Evolutionary conservation across 2,797 vertebrate species (phyloP).

Genomic region (Coranthus polyacanthus): DNA sequence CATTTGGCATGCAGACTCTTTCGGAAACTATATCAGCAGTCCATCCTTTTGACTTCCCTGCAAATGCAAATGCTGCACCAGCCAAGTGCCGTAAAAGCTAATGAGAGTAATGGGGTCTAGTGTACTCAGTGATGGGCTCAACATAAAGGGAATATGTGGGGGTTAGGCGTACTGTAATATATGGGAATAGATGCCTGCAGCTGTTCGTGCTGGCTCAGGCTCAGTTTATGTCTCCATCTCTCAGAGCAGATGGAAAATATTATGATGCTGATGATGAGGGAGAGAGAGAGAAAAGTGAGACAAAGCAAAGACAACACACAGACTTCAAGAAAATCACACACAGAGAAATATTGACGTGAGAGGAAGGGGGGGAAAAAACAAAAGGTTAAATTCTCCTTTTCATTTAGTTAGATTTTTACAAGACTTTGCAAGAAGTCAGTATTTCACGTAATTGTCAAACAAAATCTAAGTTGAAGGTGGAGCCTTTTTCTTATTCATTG

Average conservation of each 20-base stretch:
- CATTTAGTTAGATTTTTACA: conserved; percentile 25
- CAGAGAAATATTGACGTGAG: conserved; percentile 24
- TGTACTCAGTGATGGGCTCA: conserved; percentile 69
- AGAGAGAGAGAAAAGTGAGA: conserved; percentile 49
- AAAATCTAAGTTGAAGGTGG: conserved; percentile 26
- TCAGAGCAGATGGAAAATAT: conserved; percentile 81
- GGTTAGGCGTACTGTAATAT: conserved; percentile 71
- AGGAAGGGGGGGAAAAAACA: conserved; percentile 19
- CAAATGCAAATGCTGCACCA: conserved; percentile 72
- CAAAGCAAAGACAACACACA: neutral
- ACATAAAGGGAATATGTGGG: conserved; percentile 77
- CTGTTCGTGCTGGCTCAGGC: conserved; percentile 73
- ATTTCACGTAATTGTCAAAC: conserved; percentile 45
- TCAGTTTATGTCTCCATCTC: conserved; percentile 76
- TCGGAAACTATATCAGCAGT: conserved; percentile 44
- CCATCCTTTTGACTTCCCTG: conserved; percentile 47
- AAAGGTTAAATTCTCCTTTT: conserved; percentile 2
- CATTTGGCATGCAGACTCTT: conserved; percentile 31
- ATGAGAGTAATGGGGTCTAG: conserved; percentile 79
- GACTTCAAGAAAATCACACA: conserved; percentile 33
- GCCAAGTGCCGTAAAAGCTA: conserved; percentile 79
- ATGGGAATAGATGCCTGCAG: conserved; percentile 74
- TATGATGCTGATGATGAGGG: conserved; percentile 75
- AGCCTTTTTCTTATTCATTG: conserved; percentile 13
- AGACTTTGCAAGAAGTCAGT: conserved; percentile 28